Evolutionary conservation across 2,888 invertebrate genomes (phyloP), one percentile per base, ranked within the genome.

Genomic region (Unio delphinus): DNA sequence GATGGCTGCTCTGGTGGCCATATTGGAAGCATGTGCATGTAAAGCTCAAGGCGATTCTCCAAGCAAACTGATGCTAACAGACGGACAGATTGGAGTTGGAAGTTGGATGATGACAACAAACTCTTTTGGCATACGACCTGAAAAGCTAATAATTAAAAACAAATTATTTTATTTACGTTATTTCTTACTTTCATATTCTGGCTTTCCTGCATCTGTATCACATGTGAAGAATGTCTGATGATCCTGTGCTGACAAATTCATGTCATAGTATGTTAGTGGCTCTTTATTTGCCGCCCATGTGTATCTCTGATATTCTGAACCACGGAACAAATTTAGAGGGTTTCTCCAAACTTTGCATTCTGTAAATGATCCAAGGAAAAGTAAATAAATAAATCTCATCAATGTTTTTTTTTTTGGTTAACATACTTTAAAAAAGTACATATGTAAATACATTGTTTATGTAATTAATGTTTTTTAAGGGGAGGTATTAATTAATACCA

Each of bases 161-260:
- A 45, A 45, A 45, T 45, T 67, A 18, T 34, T 26, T 11, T 45
- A 45, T 54, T 45, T 15, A 45, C 3, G 2, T 3, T 61, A 34
- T 17, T 18, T 68, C 90, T 89, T 87, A 93, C 93, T 94, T 91
- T 97, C 96, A 90, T 95, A 96, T 88, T 97, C 96, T 5, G 94
- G 93, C 90, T 95, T 95, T 55, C 95, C 95, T 2, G 93, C 93
- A 90, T 97, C 96, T 64, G 94, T 94, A 89, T 97, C 96, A 90
- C 96, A 96, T 0, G 96, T 96, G 88, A 97, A 97, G 91, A 96
- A 96, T 6, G 96, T 96, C 90, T 98, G 98, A 91, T 99, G 99
- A 91, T 99, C 99, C 91, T 99, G 98, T 28, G 99, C 98, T 0
- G 98, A 97, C 61, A 99, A 92, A 91, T 99, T 99, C 98, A 99